Conservation (phyloP, 2,113 vertebrate species). For the Hemibagrus wyckioides region DNA sequence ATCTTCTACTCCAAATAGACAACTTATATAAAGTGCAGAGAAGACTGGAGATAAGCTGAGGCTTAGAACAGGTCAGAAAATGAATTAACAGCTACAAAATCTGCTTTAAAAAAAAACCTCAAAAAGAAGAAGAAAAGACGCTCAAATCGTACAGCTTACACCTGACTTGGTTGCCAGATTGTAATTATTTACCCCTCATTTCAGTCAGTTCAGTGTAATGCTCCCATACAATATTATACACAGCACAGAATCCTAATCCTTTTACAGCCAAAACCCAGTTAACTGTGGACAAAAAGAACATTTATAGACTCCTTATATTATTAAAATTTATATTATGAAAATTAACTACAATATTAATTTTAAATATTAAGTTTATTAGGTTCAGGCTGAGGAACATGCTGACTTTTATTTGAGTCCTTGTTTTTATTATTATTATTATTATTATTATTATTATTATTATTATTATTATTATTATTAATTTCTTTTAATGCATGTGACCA, state of each 20-base stretch:
- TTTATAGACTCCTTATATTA: not conserved
- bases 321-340: not conserved
- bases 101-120: not conserved
- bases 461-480: not conserved
- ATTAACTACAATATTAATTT: not conserved
- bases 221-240: not conserved
- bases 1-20: not conserved
- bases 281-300: not conserved
- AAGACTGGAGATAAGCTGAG: not conserved
- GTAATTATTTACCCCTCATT: rapidly evolving
- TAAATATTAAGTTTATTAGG: not conserved
- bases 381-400: too few species aligned
- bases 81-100: not conserved
- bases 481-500: not conserved
- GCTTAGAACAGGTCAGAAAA: not conserved
- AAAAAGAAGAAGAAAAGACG: too few species aligned
- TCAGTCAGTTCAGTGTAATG: not conserved
- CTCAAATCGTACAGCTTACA: not conserved
- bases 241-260: not conserved
- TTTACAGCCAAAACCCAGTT: not conserved
- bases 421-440: too few species aligned
- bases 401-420: not conserved
- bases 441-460: too few species aligned
- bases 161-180: not conserved
- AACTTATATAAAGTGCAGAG: not conserved